Conservation (phyloP, 2,797 vertebrate genomes). For the Acipenser transmontanus region DNA sequence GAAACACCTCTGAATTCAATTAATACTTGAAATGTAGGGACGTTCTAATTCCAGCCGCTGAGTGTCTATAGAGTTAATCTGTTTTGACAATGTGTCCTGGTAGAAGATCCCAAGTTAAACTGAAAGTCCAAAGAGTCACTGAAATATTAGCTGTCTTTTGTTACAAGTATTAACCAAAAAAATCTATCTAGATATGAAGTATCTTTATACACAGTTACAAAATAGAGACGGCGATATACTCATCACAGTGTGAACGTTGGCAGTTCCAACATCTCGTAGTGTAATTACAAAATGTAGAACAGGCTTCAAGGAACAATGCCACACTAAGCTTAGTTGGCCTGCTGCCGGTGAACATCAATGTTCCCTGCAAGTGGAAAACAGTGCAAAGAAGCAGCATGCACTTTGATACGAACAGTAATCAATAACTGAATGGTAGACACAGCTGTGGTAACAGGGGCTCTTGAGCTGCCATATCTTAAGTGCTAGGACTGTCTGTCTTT, state of each 20-base stretch:
- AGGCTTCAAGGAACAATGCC: slow-evolving; percentile 70
- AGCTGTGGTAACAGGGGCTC: slow-evolving; percentile 80
- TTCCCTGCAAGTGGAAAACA: slow-evolving; percentile 51
- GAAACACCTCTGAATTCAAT: too few species aligned
- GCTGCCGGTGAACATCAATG: slow-evolving; percentile 56
- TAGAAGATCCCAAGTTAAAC: slow-evolving; percentile 22
- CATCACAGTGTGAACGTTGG: slow-evolving; percentile 87
- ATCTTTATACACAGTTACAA: slow-evolving; percentile 79
- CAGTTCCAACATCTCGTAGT: slow-evolving; percentile 73
- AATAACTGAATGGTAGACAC: slow-evolving; percentile 69
- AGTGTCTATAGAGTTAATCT: too few species aligned
- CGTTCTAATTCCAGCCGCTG: too few species aligned
- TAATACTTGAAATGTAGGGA: too few species aligned
- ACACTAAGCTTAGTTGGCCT: slow-evolving; percentile 63
- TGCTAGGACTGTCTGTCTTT: slow-evolving; percentile 95
- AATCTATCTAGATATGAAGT: slow-evolving; percentile 64
- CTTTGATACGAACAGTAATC: slow-evolving; percentile 64
- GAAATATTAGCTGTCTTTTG: too few species aligned
- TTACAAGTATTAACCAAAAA: neutral
- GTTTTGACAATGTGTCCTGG: slow-evolving; percentile 38
- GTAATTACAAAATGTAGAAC: slow-evolving; percentile 79
- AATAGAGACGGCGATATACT: slow-evolving; percentile 80
- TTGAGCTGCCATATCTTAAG: slow-evolving; percentile 54
- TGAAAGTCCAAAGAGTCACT: too few species aligned
- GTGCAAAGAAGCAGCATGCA: slow-evolving; percentile 71